These are phyloP conservation scores for Bombyx mandarina DNA, from an alignment of 1,140 invertebrate species.

Conservation along the genomic window DNA sequence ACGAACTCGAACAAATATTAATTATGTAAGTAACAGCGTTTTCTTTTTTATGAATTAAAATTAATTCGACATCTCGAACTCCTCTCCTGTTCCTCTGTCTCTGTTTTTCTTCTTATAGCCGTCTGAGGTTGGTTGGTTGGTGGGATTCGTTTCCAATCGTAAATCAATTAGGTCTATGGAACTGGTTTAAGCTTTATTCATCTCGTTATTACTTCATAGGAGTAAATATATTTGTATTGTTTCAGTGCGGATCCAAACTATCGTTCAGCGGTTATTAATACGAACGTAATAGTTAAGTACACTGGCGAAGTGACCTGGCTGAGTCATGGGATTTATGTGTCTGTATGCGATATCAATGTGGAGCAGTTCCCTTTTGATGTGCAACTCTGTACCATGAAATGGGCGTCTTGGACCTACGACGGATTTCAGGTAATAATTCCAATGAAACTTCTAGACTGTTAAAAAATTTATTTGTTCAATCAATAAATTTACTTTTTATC, in stretches of 20 bases:
- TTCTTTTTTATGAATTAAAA: too few relatives aligned
- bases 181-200: too few relatives aligned
- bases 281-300: constrained; percentile 83
- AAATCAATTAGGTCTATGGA: too few relatives aligned
- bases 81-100: too few relatives aligned
- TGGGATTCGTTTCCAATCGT: too few relatives aligned
- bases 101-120: too few relatives aligned
- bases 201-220: too few relatives aligned
- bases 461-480: not conserved
- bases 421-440: constrained; percentile 82
- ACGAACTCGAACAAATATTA: too few relatives aligned
- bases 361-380: constrained; percentile 96
- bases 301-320: constrained; percentile 84
- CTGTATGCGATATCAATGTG: constrained; percentile 91
- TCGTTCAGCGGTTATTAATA: constrained; percentile 84
- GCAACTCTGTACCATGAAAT: constrained; percentile 93
- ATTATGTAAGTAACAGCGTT: too few relatives aligned
- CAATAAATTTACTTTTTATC: too few relatives aligned
- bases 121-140: too few relatives aligned
- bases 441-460: not conserved
- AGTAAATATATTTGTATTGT: constrained; percentile 22
- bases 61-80: too few relatives aligned
- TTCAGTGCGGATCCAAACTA: constrained; percentile 87
- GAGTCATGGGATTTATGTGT: constrained; percentile 88
- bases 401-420: constrained; percentile 98